phyloP scores from a whole-genome alignment of 2,797 vertebrate species.

The Molothrus ater region DNA sequence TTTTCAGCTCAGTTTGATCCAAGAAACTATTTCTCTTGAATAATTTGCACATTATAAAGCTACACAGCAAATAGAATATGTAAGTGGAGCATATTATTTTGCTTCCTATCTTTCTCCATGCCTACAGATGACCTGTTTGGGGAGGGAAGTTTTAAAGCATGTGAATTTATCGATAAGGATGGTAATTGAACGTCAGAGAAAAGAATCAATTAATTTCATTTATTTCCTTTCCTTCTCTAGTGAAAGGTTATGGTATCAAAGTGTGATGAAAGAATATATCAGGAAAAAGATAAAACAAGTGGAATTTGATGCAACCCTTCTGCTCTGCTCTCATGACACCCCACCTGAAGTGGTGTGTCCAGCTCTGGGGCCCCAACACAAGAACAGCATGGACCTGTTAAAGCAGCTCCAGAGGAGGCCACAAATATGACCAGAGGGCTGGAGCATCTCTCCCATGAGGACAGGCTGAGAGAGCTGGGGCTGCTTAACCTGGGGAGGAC shows the following conservation, averaged over 20 bases:
- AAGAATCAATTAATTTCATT: not conserved
- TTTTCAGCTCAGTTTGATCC: constrained; percentile 28
- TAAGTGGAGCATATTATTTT: constrained; percentile 9
- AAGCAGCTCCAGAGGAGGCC: not conserved
- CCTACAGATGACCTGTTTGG: not conserved
- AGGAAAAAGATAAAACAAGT: not conserved
- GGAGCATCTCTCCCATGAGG: not conserved
- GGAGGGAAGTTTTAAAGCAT: not conserved
- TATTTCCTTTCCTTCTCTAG: not conserved
- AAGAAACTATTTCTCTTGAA: constrained; percentile 50
- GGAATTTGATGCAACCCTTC: not conserved
- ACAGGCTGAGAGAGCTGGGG: not conserved
- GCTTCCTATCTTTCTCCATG: not conserved
- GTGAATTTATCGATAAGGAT: not conserved
- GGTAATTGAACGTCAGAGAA: not conserved
- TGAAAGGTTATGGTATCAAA: not conserved
- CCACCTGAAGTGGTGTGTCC: too few relatives aligned
- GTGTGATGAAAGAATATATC: not conserved
- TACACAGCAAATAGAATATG: constrained; percentile 22
- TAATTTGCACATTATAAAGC: constrained; percentile 22
- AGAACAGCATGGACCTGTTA: not conserved
- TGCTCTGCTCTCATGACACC: not conserved
- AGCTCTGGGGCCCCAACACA: not conserved
- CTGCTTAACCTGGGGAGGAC: not conserved
- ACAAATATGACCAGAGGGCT: not conserved